These are phyloP conservation scores for Bufo bufo DNA, from an alignment of 2,113 vertebrate species.

Conservation along the genomic window DNA sequence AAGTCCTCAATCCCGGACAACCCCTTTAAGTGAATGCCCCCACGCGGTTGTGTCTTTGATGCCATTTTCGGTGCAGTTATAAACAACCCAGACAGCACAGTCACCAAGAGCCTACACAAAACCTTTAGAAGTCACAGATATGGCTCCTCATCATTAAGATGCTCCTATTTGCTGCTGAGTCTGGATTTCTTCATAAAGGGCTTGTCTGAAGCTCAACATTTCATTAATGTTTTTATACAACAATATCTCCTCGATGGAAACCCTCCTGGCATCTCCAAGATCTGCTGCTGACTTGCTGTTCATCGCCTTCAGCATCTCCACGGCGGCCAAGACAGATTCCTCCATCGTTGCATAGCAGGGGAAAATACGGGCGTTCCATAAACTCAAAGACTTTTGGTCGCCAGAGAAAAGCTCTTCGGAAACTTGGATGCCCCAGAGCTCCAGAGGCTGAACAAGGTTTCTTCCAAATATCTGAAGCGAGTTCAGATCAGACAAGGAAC, in stretches of 20 bases:
- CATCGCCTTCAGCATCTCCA: constrained; percentile 79
- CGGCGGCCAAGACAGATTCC: constrained; percentile 74
- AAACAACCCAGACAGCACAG: too few species aligned
- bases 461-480: constrained; percentile 75
- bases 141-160: background rate
- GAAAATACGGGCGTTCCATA: constrained; percentile 89
- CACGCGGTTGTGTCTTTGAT: too few species aligned
- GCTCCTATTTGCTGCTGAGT: constrained; percentile 55
- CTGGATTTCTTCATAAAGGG: constrained; percentile 77
- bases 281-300: constrained; percentile 62
- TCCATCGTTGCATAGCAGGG: constrained; percentile 64
- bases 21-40: too few species aligned
- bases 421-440: constrained; percentile 74
- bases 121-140: background rate
- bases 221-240: constrained; percentile 80
- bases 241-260: constrained; percentile 88
- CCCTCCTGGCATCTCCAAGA: constrained; percentile 64
- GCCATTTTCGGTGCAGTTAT: too few species aligned
- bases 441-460: constrained; percentile 73
- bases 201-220: constrained; percentile 84
- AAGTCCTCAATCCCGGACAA: too few species aligned
- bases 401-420: constrained; percentile 78
- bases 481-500: constrained; percentile 62
- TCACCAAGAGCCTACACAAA: too few species aligned
- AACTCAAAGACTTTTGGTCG: constrained; percentile 60